Conservation (phyloP, 92 coral and sea anemone species). For the Umimayanthus kanabou region DNA sequence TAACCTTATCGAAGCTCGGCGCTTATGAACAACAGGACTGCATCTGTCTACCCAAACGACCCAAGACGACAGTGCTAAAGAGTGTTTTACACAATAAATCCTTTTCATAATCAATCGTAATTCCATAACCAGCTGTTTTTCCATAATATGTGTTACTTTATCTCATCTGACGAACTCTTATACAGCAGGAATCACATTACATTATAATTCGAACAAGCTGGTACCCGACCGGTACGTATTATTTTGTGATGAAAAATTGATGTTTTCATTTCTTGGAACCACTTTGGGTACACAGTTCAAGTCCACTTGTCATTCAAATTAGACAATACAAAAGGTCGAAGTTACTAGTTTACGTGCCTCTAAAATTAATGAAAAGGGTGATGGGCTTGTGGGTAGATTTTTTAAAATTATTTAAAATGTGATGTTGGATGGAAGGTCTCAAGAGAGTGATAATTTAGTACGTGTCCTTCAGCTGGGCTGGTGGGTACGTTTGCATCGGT, state of each 20-base stretch:
- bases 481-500: slow-evolving; percentile 23
- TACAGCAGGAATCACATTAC: background rate
- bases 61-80: too few species aligned
- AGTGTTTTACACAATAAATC: background rate
- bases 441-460: background rate
- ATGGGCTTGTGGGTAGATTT: slow-evolving; percentile 1
- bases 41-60: too few species aligned
- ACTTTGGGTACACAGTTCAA: too few species aligned
- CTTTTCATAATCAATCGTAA: too few species aligned
- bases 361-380: background rate
- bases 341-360: background rate
- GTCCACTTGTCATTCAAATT: too few species aligned
- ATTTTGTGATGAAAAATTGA: too few species aligned
- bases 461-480: slow-evolving; percentile 42
- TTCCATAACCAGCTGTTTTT: background rate
- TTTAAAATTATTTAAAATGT: background rate
- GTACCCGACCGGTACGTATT: too few species aligned
- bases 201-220: background rate
- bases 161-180: too few species aligned
- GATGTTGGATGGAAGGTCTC: background rate
- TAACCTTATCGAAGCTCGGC: too few species aligned
- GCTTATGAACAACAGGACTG: background rate
- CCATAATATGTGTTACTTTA: background rate
- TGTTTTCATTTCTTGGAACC: too few species aligned
- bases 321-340: too few species aligned